Percentiles rank a stretch among this genome's conserved stretches.
These are phyloP conservation scores for Amniataba percoides DNA, from an alignment of 2,797 vertebrate species.

Conservation along the genomic window DNA sequence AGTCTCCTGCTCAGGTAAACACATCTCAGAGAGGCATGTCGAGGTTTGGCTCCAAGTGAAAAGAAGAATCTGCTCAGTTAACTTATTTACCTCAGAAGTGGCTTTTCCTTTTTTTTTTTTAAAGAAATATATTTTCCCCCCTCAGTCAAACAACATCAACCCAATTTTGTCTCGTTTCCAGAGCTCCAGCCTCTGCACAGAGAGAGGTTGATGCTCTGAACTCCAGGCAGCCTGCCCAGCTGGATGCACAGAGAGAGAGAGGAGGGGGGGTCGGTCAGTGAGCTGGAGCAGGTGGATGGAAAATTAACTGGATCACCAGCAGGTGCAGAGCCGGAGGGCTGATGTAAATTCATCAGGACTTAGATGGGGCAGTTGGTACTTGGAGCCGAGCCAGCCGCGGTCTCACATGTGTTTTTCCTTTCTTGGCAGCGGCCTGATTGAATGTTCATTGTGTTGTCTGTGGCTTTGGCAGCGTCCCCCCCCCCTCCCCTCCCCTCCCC, in stretches of 20 bases:
- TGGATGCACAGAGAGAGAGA: constrained; percentile 45
- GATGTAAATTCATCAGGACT: constrained; percentile 82
- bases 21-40: constrained; percentile 17
- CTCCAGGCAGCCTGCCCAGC: constrained; percentile 61
- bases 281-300: constrained; percentile 82
- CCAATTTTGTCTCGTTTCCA: constrained; percentile 42
- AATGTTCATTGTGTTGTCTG: constrained; percentile 80
- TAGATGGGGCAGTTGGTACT: constrained; percentile 81
- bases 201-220: constrained; percentile 52
- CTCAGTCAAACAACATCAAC: constrained; percentile 39
- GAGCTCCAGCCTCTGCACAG: constrained; percentile 19
- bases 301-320: constrained; percentile 81
- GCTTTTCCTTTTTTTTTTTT: not conserved
- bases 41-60: constrained; percentile 1
- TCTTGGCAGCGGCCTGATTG: constrained; percentile 76
- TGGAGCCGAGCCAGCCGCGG: constrained; percentile 75
- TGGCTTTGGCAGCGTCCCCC: constrained; percentile 74
- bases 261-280: constrained; percentile 65
- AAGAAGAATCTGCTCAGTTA: not conserved
- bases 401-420: constrained; percentile 79
- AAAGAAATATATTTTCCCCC: too few relatives aligned
- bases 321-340: constrained; percentile 84
- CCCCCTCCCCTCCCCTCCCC: not conserved
- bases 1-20: constrained; percentile 47
- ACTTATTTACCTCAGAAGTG: not conserved